Evolutionary conservation across 2,797 vertebrate species (phyloP).

Genomic region (Chelon auratus): DNA sequence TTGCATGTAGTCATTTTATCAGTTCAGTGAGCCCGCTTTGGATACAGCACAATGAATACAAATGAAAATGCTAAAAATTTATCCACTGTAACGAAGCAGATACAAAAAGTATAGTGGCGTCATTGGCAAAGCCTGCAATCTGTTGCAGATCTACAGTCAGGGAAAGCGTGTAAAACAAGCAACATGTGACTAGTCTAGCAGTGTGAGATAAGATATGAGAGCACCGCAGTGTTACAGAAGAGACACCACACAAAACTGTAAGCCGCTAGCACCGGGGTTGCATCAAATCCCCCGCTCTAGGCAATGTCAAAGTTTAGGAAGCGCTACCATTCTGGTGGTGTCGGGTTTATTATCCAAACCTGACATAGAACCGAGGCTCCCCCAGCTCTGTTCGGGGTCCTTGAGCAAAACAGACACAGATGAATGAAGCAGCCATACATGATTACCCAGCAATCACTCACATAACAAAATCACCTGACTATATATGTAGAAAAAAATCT

Average conservation of each 20-base stretch:
- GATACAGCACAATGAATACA: constrained; percentile 31
- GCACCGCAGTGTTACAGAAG: constrained; percentile 37
- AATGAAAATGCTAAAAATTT: not conserved
- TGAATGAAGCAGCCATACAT: constrained; percentile 55
- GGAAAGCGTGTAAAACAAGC: constrained; percentile 35
- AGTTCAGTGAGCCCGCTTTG: not conserved
- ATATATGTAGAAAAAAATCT: not conserved
- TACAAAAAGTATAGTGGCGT: constrained; percentile 15
- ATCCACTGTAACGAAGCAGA: constrained; percentile 32
- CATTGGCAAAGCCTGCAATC: constrained; percentile 17
- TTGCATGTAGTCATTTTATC: not conserved
- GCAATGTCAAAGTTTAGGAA: constrained; percentile 65
- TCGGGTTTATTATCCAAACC: constrained; percentile 77
- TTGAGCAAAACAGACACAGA: constrained; percentile 80
- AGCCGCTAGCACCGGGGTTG: constrained; percentile 42
- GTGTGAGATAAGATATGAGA: constrained; percentile 23
- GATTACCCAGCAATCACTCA: constrained; percentile 14
- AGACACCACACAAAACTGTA: constrained; percentile 45
- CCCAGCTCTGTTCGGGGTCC: constrained; percentile 71
- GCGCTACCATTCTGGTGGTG: constrained; percentile 69
- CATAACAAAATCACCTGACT: not conserved
- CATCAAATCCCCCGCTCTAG: constrained; percentile 39
- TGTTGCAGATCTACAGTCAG: constrained; percentile 24
- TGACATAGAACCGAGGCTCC: constrained; percentile 69
- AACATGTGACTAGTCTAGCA: constrained; percentile 30